These are phyloP conservation scores for Drosophila hydei DNA, from an alignment of 1,140 invertebrate genomes.

Conservation along the genomic window DNA sequence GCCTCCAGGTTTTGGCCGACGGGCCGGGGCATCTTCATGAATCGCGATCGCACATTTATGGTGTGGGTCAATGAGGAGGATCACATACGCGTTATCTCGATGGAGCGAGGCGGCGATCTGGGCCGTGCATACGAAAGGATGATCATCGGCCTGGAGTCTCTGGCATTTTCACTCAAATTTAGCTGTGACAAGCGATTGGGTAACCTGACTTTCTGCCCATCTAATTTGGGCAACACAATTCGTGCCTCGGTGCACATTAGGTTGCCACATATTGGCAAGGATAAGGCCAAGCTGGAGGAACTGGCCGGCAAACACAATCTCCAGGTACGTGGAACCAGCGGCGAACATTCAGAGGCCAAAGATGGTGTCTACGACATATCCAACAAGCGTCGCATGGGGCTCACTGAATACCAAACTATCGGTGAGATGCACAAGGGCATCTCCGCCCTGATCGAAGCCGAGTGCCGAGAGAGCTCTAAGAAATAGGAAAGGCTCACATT, in stretches of 20 bases:
- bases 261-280: conserved; percentile 94
- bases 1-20: conserved; percentile 96
- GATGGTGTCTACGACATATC: conserved; percentile 97
- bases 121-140: conserved; percentile 94
- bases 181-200: conserved; percentile 95
- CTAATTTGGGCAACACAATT: conserved; percentile 98
- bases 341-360: conserved; percentile 96
- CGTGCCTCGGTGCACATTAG: conserved; percentile 99
- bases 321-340: conserved; percentile 95
- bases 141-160: conserved; percentile 94
- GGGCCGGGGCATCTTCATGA: conserved; percentile 98
- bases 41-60: conserved; percentile 96
- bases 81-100: conserved; percentile 97
- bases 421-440: conserved; percentile 96
- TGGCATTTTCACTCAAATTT: conserved; percentile 95
- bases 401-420: conserved; percentile 93
- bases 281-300: conserved; percentile 94
- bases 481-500: neutral
- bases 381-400: conserved; percentile 93
- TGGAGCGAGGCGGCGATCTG: conserved; percentile 98
- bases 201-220: conserved; percentile 98
- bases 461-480: conserved; percentile 73
- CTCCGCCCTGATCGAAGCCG: conserved; percentile 92
- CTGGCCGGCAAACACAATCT: conserved; percentile 95
- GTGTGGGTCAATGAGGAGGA: conserved; percentile 99